phyloP scores from a whole-genome alignment of 2,113 vertebrate genomes.

The Nettapus auritus region DNA sequence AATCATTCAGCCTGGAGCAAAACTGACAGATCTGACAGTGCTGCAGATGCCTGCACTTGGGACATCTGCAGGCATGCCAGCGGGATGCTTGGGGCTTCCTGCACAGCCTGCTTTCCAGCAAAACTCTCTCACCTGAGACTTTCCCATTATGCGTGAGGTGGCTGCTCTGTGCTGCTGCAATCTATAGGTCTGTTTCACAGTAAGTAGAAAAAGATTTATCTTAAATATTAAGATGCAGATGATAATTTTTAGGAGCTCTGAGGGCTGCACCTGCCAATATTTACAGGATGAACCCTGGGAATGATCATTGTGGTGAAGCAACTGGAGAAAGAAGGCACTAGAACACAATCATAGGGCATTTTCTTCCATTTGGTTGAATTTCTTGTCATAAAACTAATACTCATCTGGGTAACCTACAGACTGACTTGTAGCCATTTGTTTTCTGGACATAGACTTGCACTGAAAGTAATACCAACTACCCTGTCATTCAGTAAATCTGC shows the following conservation, averaged over 20 bases:
- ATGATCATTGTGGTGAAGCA: not conserved
- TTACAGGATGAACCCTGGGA: not conserved
- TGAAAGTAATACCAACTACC: not conserved
- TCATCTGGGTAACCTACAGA: not conserved
- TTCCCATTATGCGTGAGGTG: not conserved
- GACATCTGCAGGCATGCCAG: not conserved
- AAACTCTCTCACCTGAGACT: not conserved
- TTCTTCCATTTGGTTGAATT: not conserved
- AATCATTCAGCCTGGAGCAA: not conserved
- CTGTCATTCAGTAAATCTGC: not conserved
- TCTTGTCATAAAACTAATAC: not conserved
- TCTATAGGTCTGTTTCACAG: not conserved
- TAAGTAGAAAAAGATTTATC: not conserved
- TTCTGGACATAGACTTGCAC: not conserved
- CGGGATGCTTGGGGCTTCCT: not conserved
- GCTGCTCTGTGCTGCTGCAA: not conserved
- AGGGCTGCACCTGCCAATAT: not conserved
- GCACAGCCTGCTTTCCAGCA: not conserved
- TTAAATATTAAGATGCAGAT: not conserved
- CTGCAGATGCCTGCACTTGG: not conserved
- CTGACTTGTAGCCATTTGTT: not conserved
- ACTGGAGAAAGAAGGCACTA: not conserved
- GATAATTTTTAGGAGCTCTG: not conserved
- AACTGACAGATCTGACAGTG: not conserved
- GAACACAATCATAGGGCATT: not conserved